Base-by-base conservation (phyloP, 1,140 invertebrate genomes). In the Caenorhabditis tropicalis region DNA sequence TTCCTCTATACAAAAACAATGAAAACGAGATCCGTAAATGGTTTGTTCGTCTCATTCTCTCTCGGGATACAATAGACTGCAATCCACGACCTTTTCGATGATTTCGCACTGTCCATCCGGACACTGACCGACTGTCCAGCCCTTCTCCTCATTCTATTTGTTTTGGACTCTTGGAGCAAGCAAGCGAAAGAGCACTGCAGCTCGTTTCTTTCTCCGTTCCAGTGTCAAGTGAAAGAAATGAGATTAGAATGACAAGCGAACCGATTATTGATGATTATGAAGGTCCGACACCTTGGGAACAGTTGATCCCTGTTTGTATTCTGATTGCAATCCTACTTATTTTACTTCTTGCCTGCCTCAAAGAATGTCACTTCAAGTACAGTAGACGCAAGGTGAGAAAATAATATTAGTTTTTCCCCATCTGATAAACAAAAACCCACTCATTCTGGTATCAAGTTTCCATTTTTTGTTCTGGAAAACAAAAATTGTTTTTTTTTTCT, bases 331-430 rank as follows among this genome's bases (percentile, higher is more conserved):
- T 74, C 36, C 65, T 74, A 43, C 65, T 74, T 43, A 43, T 74
- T 74, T 74, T 74, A 74, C 65, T 74, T 5, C 33, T 74, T 12
- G 65, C 65, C 36, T 74, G 65, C 36, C 15, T 74, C 65, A 74
- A 74, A 74, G 65, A 74, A 21, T 74, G 65, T 31, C 65, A 74
- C 65, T 74, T 74, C 65, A 74, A 74, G 65, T 74, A 74, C 36
- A 74, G 29, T 46, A 74, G 65, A 74, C n/a, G 65, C 36, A 74
- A 74, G 65, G 65, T 74, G 65, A 74, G 65, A 43, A n/a, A 65
- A 33, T 36, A 9, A 33, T 33, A 19, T 65, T 65, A 16, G 33
- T 65, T 33, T 36, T 33, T 65, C 4, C 24, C 53, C 24, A 27
- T 27, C 31, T 33, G 15, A 19, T 65, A 21, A 74, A 74, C 9